phyloP scores from a whole-genome alignment of 1,140 invertebrate species.

The Elymnias hypermnestra region DNA sequence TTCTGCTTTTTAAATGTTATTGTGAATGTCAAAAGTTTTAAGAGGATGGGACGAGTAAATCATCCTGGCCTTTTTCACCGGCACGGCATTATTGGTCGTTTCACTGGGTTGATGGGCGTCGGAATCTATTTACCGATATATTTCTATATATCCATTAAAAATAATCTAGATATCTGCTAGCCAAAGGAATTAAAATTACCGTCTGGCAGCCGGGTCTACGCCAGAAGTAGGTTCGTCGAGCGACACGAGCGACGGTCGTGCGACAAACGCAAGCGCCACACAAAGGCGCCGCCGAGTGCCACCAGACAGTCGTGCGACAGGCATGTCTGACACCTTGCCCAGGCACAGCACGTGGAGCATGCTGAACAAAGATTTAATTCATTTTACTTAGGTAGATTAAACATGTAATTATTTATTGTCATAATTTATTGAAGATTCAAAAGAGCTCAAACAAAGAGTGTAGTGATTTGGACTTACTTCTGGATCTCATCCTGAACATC shows the following conservation, averaged over 20 bases:
- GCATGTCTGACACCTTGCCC: constrained; percentile 73
- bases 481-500: constrained; percentile 63
- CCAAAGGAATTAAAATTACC: constrained; percentile 25
- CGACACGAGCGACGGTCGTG: constrained; percentile 82
- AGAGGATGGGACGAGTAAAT: too few species aligned
- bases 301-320: constrained; percentile 78
- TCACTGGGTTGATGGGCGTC: too few species aligned
- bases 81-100: too few species aligned
- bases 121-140: too few species aligned
- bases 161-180: too few species aligned
- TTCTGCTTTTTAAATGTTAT: too few species aligned
- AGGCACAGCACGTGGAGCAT: constrained; percentile 78
- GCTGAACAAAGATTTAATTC: constrained; percentile 48
- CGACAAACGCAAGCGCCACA: constrained; percentile 85
- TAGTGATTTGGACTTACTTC: too few species aligned
- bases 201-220: constrained; percentile 85
- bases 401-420: too few species aligned
- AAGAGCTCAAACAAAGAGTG: not conserved
- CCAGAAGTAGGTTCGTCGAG: constrained; percentile 90
- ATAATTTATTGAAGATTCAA: too few species aligned
- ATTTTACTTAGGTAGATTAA: not conserved
- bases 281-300: constrained; percentile 79
- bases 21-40: too few species aligned
- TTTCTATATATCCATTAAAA: too few species aligned
- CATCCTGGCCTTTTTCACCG: too few species aligned